A percentile compares a stretch with the other conserved stretches of the same genome.
phyloP scores from a whole-genome alignment of 2,888 invertebrate species.

The Dicranocentrus wangi region DNA sequence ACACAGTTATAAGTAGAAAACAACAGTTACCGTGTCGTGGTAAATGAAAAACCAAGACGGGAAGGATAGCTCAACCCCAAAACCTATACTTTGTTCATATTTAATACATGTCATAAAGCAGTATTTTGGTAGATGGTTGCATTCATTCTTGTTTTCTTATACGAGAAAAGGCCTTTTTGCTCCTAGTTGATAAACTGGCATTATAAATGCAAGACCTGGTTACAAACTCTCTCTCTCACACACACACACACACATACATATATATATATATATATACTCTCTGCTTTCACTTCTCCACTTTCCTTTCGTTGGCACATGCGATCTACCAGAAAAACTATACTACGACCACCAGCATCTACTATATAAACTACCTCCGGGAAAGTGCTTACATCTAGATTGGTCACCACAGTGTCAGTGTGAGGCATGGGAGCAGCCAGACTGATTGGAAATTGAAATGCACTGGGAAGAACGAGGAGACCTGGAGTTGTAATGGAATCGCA shows the following conservation, averaged over 20 bases:
- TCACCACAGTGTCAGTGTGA: not conserved
- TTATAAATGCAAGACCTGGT: not conserved
- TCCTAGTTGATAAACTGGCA: conserved; percentile 9
- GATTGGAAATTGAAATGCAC: conserved; percentile 13
- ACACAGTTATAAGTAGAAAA: conserved; percentile 16
- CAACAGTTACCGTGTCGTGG: not conserved
- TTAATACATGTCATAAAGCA: conserved; percentile 1
- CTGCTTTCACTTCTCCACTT: conserved; percentile 21
- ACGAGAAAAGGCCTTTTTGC: conserved; percentile 1
- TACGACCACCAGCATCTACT: not conserved
- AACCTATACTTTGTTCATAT: conserved; percentile 5
- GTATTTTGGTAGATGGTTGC: not conserved
- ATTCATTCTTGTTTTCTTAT: not conserved
- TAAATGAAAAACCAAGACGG: conserved; percentile 32
- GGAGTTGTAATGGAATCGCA: not conserved
- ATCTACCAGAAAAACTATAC: conserved; percentile 17
- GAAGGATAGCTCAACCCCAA: not conserved
- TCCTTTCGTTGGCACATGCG: conserved; percentile 34
- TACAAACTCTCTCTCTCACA: not conserved
- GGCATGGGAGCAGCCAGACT: not conserved
- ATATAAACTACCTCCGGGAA: not conserved
- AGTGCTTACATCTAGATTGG: not conserved
- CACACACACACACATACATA: not conserved
- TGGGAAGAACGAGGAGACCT: not conserved
- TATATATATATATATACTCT: not conserved